Percentiles rank a stretch among this genome's conserved stretches.
Evolutionary conservation across 2,888 invertebrate species (phyloP).

Genomic region (Orchestes rusci): DNA sequence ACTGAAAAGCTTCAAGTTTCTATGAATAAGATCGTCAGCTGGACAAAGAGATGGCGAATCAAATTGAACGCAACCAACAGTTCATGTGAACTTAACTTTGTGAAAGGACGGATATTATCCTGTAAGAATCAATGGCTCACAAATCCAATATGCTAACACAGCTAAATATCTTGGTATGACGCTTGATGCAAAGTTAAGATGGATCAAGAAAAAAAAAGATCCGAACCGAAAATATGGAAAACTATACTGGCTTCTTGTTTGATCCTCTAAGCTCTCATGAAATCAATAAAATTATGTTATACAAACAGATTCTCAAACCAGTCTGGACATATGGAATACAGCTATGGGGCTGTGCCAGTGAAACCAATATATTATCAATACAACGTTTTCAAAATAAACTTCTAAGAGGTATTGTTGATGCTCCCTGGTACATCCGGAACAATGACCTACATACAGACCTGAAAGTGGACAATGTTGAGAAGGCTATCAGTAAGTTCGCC

Average conservation of each 20-base stretch:
- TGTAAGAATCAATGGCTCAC: background rate
- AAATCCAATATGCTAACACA: background rate
- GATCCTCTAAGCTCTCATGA: background rate
- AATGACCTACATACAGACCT: too few relatives aligned
- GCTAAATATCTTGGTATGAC: too few relatives aligned
- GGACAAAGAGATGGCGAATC: background rate
- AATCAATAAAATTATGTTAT: background rate
- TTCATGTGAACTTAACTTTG: background rate
- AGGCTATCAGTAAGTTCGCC: constrained; percentile 19
- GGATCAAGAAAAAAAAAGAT: background rate
- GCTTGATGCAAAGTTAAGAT: background rate
- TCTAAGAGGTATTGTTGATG: too few relatives aligned
- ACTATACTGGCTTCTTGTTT: background rate
- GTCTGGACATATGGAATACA: background rate
- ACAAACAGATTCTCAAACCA: background rate
- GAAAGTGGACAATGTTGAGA: too few relatives aligned
- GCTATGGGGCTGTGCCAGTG: too few relatives aligned
- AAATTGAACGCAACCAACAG: background rate
- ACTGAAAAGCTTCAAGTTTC: background rate
- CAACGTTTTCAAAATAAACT: too few relatives aligned
- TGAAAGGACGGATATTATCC: background rate
- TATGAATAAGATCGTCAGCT: background rate
- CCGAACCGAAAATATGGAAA: background rate
- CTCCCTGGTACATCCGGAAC: too few relatives aligned
- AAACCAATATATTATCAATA: constrained; percentile 1